Percentiles rank a stretch among this genome's conserved stretches.
Conservation (phyloP, 2,797 vertebrate species). For the Oryzias sinensis region DNA sequence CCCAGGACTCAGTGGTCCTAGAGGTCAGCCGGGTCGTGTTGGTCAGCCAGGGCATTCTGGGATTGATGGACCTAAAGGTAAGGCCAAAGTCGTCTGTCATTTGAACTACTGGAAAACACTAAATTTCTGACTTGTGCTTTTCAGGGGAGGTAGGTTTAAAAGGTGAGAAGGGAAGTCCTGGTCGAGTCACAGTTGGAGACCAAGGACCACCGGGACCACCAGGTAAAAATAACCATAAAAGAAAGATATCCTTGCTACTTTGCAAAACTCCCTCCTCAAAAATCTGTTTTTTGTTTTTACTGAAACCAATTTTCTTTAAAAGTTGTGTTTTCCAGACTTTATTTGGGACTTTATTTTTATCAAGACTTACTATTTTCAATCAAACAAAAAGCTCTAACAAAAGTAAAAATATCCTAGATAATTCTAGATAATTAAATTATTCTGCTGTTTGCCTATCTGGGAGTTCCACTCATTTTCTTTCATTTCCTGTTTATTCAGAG, state of each 20-base stretch:
- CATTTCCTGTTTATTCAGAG: too few relatives aligned
- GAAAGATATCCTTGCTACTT: neutral
- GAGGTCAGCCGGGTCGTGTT: conserved; percentile 81
- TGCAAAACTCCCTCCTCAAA: neutral
- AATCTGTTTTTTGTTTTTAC: neutral
- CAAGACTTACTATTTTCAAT: too few relatives aligned
- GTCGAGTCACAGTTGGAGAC: conserved; percentile 82
- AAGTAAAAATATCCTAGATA: too few relatives aligned
- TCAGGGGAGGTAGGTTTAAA: conserved; percentile 85
- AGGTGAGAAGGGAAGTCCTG: conserved; percentile 88
- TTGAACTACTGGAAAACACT: neutral
- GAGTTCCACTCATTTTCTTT: too few relatives aligned
- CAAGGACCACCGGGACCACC: conserved; percentile 86
- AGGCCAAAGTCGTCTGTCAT: neutral
- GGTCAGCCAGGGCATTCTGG: conserved; percentile 86
- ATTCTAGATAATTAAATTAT: too few relatives aligned
- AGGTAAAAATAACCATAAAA: conserved; percentile 72
- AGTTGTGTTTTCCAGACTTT: too few relatives aligned
- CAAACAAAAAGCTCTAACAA: too few relatives aligned
- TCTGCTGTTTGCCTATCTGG: too few relatives aligned
- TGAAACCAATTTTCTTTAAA: too few relatives aligned
- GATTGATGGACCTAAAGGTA: conserved; percentile 87
- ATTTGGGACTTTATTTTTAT: too few relatives aligned
- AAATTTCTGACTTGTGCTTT: conserved; percentile 34
- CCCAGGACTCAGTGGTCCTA: conserved; percentile 84